Evolutionary conservation across 1,140 invertebrate genomes (phyloP), one percentile per base, ranked within the genome.

Genomic region (Bombus superbus): DNA sequence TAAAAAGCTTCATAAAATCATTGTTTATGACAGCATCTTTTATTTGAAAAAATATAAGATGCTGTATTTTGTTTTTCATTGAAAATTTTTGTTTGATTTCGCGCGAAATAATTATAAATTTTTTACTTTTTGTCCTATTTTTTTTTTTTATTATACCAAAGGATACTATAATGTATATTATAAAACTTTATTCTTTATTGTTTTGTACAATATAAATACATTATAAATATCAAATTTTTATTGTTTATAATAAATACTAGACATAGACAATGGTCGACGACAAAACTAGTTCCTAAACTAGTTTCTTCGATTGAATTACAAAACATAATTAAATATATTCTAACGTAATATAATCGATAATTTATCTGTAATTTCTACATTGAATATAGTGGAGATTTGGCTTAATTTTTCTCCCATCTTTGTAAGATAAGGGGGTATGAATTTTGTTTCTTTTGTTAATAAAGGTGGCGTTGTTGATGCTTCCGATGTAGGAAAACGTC

Each of bases 381-480:
- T 72, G 11, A 25, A 57, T 6, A 4, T 57, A 18, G 22, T 81
- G 68, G 35, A 59, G 38, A 81, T 28, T 22, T 53, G 3, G n/a
- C n/a, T 81, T 81, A 53, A 59, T 11, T 42, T 15, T 32, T 1
- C n/a, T 38, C 47, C 18, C 35, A 32, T 68, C 8, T 68, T 40
- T 47, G 11, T n/a, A 28, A 15, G 6, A 22, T 40, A 77, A 68
- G 25, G 15, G 35, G 59, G n/a, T 83, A 53, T 32, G 44, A 69
- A 62, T 53, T 59, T 44, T 25, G n/a, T 76, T 77, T 77, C 40
- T 78, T 80, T 62, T 69, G 53, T 59, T 80, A 79, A 59, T 72
- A 74, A 85, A 85, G 83, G 71, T 85, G 83, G 83, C 78, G 71
- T 81, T 85, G 69, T 74, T 72, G 78, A 64, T 66, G 83, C 78